Evolutionary conservation across 2,113 vertebrate species (phyloP), one percentile per base, ranked within the genome.

Genomic region (Anser brachyrhynchus): DNA sequence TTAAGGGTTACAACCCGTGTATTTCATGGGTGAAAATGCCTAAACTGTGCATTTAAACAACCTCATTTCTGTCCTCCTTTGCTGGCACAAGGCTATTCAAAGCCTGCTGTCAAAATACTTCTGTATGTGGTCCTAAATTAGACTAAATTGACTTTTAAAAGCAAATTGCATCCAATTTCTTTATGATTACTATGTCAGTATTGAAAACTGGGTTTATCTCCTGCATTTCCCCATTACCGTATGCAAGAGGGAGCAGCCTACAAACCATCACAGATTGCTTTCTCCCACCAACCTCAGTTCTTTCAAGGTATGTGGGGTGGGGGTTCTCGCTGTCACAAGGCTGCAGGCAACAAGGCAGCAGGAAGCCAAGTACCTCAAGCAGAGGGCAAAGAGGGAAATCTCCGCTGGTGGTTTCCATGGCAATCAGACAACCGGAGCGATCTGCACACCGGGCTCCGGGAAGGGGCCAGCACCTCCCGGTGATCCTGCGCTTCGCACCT

Each of bases 211-310:
- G 6, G 7, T 55, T 84, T 80, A 35, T 83, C 29, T 41, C 49
- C 59, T 76, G 78, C 64, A 64, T 91, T 82, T 59, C 69, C 54
- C 41, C 67, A 3, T 61, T 85, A 52, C 31, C 21, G 29, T 14
- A 11, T 10, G 19, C 23, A 65, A 35, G 57, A 1, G 2, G 26
- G 18, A 21, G 74, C 37, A 92, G 58, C 80, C 3, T 25, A 58
- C 65, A 88, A 44, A 6, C 18, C 72, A 33, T 9, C 54, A 46
- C 0, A 0, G 18, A 35, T 26, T 0, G 1, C 44, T 82, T 92
- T 66, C 39, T 75, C 43, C 51, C 35, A 10, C 2, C 0, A 1
- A 39, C 61, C 18, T 44, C 39, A 0, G 0, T 26, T 76, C 29
- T 64, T 67, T 76, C 28, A 52, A 37, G 31, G 4, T 0, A 21